Evolutionary conservation across 2,888 invertebrate species (phyloP).

Genomic region (Periphyllus acericola): DNA sequence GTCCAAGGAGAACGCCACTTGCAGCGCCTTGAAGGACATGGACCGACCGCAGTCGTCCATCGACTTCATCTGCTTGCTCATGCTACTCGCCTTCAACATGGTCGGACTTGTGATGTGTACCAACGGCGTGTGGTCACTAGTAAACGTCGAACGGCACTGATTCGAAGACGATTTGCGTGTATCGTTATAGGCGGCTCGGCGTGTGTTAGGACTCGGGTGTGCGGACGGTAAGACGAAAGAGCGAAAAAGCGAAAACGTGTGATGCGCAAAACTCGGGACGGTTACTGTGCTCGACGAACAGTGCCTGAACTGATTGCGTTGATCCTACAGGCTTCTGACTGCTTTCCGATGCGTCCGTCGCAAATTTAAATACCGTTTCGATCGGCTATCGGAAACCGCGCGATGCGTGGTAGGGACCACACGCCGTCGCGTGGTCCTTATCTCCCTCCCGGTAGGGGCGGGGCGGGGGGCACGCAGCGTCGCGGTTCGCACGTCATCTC

Average conservation of each 20-base stretch:
- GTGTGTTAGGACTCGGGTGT: too few relatives aligned
- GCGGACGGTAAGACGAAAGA: neutral
- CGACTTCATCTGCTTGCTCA: neutral
- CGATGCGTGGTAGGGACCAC: neutral
- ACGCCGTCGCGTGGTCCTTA: neutral
- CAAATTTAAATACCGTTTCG: conserved; percentile 46
- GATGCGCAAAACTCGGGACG: neutral
- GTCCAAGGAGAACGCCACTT: conserved; percentile 34
- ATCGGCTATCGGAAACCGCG: neutral
- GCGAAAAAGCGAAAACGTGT: neutral
- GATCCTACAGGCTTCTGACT: conserved; percentile 59
- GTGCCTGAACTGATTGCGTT: conserved; percentile 50
- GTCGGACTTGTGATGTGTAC: neutral
- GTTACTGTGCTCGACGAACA: neutral
- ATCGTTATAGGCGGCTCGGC: too few relatives aligned
- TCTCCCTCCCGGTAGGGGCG: neutral
- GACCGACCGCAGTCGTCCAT: neutral
- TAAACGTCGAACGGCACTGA: neutral
- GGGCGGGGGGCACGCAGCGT: neutral
- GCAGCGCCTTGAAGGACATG: neutral
- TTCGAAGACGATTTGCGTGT: neutral
- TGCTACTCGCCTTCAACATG: conserved; percentile 9
- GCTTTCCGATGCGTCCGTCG: neutral
- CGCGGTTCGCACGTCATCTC: neutral
- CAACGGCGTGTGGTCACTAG: neutral